Evolutionary conservation across 2,797 vertebrate species (phyloP).

Genomic region (Tapirus indicus): DNA sequence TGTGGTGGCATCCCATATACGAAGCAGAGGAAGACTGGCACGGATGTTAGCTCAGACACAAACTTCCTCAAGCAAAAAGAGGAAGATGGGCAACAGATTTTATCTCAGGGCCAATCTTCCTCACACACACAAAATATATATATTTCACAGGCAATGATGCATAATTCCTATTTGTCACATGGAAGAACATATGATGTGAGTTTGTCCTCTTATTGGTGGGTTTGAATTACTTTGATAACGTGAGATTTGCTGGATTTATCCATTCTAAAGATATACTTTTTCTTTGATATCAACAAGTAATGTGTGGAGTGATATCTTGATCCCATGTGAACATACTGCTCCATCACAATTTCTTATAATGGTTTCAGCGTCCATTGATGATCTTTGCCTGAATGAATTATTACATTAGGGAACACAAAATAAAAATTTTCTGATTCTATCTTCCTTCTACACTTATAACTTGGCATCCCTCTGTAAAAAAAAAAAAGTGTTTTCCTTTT

Average conservation of each 20-base stretch:
- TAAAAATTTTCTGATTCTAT: background rate
- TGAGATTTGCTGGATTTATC: background rate
- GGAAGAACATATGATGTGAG: background rate
- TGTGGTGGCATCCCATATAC: no score
- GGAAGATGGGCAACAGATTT: no score
- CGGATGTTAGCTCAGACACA: no score
- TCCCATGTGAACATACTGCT: background rate
- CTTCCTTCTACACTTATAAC: background rate
- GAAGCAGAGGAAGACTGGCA: no score
- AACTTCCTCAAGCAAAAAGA: no score
- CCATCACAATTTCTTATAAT: background rate
- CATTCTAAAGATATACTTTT: background rate
- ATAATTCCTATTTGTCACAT: background rate
- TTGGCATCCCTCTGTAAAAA: background rate
- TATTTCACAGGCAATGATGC: background rate
- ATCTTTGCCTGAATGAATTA: background rate
- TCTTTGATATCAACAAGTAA: background rate
- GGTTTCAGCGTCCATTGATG: background rate
- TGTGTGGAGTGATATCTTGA: background rate
- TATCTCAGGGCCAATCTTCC: no score
- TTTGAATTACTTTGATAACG: background rate
- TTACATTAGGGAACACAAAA: background rate
- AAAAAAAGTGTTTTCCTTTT: background rate
- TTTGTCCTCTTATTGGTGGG: background rate
- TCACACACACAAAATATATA: no score